These are phyloP conservation scores for Mesoclemmys tuberculata DNA, from an alignment of 2,113 vertebrate genomes.

Conservation along the genomic window DNA sequence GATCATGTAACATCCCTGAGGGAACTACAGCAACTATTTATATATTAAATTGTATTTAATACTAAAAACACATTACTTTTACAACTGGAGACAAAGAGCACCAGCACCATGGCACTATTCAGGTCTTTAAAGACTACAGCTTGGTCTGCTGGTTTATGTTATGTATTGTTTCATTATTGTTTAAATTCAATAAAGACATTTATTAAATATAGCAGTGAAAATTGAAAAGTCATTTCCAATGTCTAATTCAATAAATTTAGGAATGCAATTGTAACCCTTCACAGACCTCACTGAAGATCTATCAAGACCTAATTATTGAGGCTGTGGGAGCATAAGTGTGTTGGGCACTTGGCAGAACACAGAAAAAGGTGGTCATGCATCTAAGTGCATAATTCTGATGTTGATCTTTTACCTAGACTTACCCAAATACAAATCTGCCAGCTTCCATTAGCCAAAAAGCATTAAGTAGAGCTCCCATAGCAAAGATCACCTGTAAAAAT, in stretches of 20 bases:
- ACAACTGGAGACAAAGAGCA: not conserved
- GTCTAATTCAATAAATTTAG: not conserved
- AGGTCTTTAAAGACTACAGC: not conserved
- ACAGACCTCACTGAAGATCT: fast-evolving
- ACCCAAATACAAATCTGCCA: conserved; percentile 97
- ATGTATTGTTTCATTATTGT: not conserved
- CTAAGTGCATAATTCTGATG: fast-evolving
- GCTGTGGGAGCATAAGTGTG: fast-evolving
- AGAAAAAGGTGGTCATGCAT: fast-evolving
- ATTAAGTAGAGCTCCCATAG: conserved; percentile 86
- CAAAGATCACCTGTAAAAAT: conserved; percentile 88
- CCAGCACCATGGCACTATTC: not conserved
- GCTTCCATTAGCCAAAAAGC: conserved; percentile 92
- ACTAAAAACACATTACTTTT: not conserved
- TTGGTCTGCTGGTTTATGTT: not conserved
- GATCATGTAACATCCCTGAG: fast-evolving
- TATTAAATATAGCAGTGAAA: not conserved
- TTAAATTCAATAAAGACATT: not conserved
- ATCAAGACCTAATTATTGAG: fast-evolving
- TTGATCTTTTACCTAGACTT: conserved; percentile 64
- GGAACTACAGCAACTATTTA: not conserved
- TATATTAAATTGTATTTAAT: not conserved
- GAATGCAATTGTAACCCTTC: fast-evolving
- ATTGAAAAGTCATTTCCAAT: fast-evolving
- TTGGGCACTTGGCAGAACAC: not conserved